These are phyloP conservation scores for Hyperopisus bebe DNA, from an alignment of 2,113 vertebrate species.

Conservation along the genomic window DNA sequence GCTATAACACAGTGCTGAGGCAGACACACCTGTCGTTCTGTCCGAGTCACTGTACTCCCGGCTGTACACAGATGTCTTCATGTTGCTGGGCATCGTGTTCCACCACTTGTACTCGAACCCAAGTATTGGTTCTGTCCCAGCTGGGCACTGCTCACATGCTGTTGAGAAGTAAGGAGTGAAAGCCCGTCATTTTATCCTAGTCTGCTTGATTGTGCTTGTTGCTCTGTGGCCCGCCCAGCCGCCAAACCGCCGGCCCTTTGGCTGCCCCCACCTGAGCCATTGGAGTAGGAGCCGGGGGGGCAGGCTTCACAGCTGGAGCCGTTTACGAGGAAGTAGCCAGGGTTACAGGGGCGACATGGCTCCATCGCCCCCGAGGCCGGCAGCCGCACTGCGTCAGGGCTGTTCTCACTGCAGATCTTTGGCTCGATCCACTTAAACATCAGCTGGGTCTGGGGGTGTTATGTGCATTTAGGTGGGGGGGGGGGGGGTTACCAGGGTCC, in stretches of 20 bases:
- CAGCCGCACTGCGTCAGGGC: slow-evolving; percentile 58
- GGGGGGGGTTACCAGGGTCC: not conserved
- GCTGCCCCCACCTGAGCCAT: slow-evolving; percentile 71
- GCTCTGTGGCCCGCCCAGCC: not conserved
- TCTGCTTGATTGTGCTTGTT: not conserved
- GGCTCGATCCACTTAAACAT: slow-evolving; percentile 95
- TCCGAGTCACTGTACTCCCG: slow-evolving; percentile 69
- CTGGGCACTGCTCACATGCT: slow-evolving; percentile 78
- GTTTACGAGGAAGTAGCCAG: slow-evolving; percentile 76
- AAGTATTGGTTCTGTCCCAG: slow-evolving; percentile 72
- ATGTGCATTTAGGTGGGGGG: not conserved
- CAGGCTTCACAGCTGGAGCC: slow-evolving; percentile 76
- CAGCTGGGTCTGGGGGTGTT: slow-evolving; percentile 72
- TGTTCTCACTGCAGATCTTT: slow-evolving; percentile 77
- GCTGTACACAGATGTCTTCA: slow-evolving; percentile 73
- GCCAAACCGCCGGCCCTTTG: not conserved
- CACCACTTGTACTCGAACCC: slow-evolving; percentile 97
- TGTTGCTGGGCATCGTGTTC: slow-evolving; percentile 83
- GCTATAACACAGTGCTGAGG: not conserved
- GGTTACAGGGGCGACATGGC: slow-evolving; percentile 85
- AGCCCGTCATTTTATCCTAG: not conserved
- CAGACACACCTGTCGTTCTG: slow-evolving; percentile 65
- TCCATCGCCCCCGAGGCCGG: slow-evolving; percentile 71
- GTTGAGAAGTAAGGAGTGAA: slow-evolving; percentile 20
- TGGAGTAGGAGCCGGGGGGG: slow-evolving; percentile 69